A percentile compares a stretch with the other conserved stretches of the same genome.
phyloP scores from a whole-genome alignment of 2,113 vertebrate genomes.

The Psammodynastes pulverulentus region DNA sequence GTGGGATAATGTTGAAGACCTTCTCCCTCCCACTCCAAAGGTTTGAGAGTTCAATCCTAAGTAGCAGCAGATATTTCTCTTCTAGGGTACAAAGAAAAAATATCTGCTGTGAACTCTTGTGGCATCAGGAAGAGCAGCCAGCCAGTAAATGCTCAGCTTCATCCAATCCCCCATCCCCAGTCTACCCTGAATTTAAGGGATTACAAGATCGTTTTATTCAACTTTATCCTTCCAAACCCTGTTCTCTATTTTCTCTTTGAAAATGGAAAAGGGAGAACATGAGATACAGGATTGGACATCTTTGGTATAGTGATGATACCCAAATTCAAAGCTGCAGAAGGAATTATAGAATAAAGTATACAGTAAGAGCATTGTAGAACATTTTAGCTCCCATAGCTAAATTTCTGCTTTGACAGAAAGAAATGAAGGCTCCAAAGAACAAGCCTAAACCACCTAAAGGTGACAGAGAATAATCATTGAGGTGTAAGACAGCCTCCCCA shows the following conservation, averaged over 20 bases:
- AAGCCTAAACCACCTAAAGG: not conserved
- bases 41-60: not conserved
- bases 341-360: not conserved
- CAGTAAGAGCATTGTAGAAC: not conserved
- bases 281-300: not conserved
- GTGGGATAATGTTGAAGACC: not conserved
- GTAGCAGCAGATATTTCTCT: not conserved
- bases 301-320: not conserved
- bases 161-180: not conserved
- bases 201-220: not conserved
- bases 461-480: not conserved
- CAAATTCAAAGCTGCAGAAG: not conserved
- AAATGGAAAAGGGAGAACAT: not conserved
- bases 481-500: not conserved
- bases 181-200: not conserved
- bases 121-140: not conserved
- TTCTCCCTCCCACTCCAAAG: not conserved
- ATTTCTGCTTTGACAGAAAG: not conserved
- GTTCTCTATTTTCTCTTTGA: too few relatives aligned
- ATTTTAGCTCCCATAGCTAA: not conserved
- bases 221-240: not conserved
- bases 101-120: not conserved
- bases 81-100: not conserved
- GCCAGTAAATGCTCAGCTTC: not conserved
- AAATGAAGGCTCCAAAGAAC: not conserved